phyloP scores from a whole-genome alignment of 2,113 vertebrate species.

The Pelvicachromis taeniatus region DNA sequence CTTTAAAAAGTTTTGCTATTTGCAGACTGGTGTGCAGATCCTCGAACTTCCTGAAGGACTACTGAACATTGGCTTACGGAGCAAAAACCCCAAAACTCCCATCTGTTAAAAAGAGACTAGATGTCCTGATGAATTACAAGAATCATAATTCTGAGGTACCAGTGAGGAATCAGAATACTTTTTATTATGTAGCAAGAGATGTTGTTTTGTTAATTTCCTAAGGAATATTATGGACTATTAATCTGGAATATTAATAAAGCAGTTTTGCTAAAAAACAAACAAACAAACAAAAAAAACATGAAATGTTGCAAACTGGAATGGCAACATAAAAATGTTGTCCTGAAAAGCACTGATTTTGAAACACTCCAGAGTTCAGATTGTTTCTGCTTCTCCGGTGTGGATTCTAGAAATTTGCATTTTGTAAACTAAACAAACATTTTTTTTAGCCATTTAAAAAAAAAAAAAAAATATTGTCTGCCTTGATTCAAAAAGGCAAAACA shows the following conservation, averaged over 20 bases:
- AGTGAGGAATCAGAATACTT: not conserved
- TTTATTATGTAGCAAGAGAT: not conserved
- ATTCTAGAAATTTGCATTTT: not conserved
- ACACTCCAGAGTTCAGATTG: not conserved
- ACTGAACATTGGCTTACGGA: not conserved
- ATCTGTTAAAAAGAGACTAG: not conserved
- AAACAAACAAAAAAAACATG: no score
- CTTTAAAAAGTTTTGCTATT: constrained; percentile 2
- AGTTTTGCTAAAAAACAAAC: not conserved
- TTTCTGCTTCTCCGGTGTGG: not conserved
- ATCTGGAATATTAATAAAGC: not conserved
- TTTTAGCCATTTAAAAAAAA: not conserved
- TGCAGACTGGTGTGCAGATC: not conserved
- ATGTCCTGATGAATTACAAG: not conserved
- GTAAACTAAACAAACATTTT: not conserved
- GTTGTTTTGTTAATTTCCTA: not conserved
- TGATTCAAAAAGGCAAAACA: not conserved
- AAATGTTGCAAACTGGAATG: not conserved
- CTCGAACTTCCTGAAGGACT: not conserved
- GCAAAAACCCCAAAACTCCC: not conserved
- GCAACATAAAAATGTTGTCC: not conserved
- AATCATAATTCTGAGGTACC: not conserved
- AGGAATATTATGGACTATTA: not conserved
- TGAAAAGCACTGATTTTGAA: not conserved
- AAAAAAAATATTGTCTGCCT: not conserved